Evolutionary conservation across 2,113 vertebrate species (phyloP).

Genomic region (Anhinga anhinga): DNA sequence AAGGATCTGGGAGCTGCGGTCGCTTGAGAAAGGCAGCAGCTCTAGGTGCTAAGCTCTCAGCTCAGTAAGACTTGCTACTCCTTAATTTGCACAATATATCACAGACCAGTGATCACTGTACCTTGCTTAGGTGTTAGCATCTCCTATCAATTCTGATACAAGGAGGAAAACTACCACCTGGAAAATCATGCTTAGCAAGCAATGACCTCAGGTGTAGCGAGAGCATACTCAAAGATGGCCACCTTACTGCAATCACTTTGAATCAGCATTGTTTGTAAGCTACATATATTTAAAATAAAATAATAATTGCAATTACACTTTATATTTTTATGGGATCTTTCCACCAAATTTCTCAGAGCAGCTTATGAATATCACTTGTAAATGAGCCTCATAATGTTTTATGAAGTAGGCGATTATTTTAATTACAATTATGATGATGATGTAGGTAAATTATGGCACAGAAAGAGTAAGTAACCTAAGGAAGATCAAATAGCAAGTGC

Average conservation of each 20-base stretch:
- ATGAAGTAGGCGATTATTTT: conserved; percentile 11
- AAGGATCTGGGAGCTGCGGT: neutral
- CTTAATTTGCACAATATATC: neutral
- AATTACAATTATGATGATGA: conserved; percentile 46
- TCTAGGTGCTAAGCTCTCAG: neutral
- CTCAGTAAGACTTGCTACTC: neutral
- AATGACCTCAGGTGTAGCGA: neutral
- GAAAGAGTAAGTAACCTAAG: conserved; percentile 19
- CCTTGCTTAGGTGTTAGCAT: neutral
- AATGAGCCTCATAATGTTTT: conserved; percentile 41
- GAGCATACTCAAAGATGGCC: neutral
- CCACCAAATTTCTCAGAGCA: conserved; percentile 34
- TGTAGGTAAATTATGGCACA: conserved; percentile 28
- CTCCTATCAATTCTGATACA: neutral
- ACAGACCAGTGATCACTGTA: neutral
- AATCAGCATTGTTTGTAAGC: conserved; percentile 12
- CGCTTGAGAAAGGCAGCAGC: neutral
- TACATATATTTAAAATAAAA: conserved; percentile 3
- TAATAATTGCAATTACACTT: conserved; percentile 31
- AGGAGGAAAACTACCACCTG: neutral
- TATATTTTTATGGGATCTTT: conserved; percentile 10
- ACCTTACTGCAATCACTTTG: neutral
- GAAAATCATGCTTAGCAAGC: accelerated
- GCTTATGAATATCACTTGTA: conserved; percentile 42
- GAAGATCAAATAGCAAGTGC: conserved; percentile 40